phyloP scores from a whole-genome alignment of 2,113 vertebrate genomes.

The Tyrannus savana region DNA sequence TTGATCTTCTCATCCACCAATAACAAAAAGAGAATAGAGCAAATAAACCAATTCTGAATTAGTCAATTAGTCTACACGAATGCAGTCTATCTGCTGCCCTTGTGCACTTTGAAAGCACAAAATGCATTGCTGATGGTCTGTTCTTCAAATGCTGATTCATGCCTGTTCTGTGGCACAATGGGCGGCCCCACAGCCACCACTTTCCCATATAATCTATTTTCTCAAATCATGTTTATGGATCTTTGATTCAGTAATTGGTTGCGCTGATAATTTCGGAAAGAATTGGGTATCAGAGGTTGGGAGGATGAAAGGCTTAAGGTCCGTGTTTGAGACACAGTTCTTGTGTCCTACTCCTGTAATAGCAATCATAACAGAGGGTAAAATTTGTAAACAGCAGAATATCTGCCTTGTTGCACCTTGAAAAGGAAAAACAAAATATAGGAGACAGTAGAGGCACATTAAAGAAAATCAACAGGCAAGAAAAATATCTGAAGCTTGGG shows the following conservation, averaged over 20 bases:
- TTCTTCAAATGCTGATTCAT: not conserved
- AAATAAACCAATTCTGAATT: not conserved
- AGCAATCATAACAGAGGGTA: not conserved
- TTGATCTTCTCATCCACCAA: not conserved
- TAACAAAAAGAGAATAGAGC: not conserved
- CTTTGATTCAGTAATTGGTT: not conserved
- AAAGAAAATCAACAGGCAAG: not conserved
- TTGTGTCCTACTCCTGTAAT: not conserved
- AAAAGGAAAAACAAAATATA: not conserved
- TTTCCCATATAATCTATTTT: not conserved
- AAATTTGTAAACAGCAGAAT: not conserved
- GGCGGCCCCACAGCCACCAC: not conserved
- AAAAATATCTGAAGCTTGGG: not conserved
- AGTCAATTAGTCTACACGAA: not conserved
- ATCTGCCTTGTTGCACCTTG: not conserved
- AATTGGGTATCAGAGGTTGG: not conserved
- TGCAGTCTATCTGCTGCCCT: not conserved
- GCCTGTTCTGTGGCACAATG: rapidly evolving
- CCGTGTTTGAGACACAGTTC: not conserved
- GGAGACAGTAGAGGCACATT: not conserved
- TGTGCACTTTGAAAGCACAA: not conserved
- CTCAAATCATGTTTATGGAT: not conserved
- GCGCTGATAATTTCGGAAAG: not conserved
- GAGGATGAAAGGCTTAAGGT: not conserved
- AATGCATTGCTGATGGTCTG: not conserved